Base-by-base conservation (phyloP, 2,888 invertebrate genomes). In the Hemistola chrysoprasaria region DNA sequence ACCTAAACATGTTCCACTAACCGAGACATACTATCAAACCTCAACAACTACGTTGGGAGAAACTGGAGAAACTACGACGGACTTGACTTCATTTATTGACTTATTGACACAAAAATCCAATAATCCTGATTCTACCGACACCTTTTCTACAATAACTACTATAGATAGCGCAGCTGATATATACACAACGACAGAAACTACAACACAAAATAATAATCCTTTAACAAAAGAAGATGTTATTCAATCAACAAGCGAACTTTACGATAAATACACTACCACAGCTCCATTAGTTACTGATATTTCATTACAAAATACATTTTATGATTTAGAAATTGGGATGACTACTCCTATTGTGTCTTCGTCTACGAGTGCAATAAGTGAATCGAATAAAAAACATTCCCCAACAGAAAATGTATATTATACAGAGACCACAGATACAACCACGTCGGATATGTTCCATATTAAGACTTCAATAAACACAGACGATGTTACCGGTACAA, bases 1-100 rank as follows among this genome's bases (percentile, higher is more conserved):
- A 72, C 76, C 79, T 81, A 82, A 78, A 80, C 70, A 74, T 82
- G 56, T 79, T 77, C 77, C 78, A 87, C 82, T 88, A 87, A 86
- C 84, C 58, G 86, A 85, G 78, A 79, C 71, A 67, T 59, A 73
- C 75, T 66, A 65, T 65, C 71, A 78, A 62, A 65, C 57, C 53
- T 65, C 65, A 38, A 73, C 73, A 53, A 69, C 71, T 35, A 65
- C 70, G 43, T 51, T 62, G 61, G 74, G 59, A 66, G 64, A 59
- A 61, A 64, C 63, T 52, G 68, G 50, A 46, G 64, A 70, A 56
- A 57, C 56, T 49, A 60, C 58, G 42, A 59, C 62, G 56, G 68
- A 72, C 44, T 50, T 47, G 33, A 71, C 62, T 44, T 33, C 52
- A 43, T 31, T 48, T 28, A 61, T 65, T 53, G 62, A 67, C 47